phyloP scores from a whole-genome alignment of 1,140 invertebrate species.

The Aleiodes sp. region DNA sequence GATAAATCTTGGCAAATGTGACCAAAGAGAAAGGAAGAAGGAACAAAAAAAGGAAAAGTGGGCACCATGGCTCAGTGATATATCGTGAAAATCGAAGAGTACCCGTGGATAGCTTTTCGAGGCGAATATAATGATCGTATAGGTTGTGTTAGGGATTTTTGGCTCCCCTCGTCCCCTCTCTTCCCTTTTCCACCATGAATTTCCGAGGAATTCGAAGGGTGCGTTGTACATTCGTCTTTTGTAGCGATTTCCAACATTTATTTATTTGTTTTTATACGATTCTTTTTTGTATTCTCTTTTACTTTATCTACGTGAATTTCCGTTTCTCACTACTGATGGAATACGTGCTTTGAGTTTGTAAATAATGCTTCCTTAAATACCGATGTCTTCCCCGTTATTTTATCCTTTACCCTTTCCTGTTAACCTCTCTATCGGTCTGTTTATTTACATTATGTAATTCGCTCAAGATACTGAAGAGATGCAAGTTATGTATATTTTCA shows the following conservation, averaged over 20 bases:
- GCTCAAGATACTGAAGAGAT: too few relatives aligned
- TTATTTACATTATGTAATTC: neutral
- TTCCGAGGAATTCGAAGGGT: neutral
- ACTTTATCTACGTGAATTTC: constrained; percentile 21
- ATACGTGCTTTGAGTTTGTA: constrained; percentile 35
- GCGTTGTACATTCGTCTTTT: constrained; percentile 24
- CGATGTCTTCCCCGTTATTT: neutral
- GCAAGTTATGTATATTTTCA: too few relatives aligned
- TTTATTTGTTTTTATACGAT: constrained; percentile 1
- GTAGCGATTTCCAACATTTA: neutral
- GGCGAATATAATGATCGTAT: constrained; percentile 6
- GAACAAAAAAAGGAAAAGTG: neutral
- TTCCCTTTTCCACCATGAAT: neutral
- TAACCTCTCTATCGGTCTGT: neutral
- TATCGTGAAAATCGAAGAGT: neutral
- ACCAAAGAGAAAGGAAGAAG: neutral
- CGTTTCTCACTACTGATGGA: constrained; percentile 31
- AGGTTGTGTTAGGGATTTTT: constrained; percentile 4
- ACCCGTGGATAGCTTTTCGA: neutral
- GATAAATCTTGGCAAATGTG: constrained; percentile 6
- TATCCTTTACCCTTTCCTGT: neutral
- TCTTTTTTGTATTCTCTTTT: neutral
- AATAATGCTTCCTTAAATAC: constrained; percentile 3
- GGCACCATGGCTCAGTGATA: neutral
- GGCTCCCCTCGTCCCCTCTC: neutral